These are phyloP conservation scores for Coracopsis vasa DNA, from an alignment of 2,113 vertebrate genomes.

Conservation along the genomic window DNA sequence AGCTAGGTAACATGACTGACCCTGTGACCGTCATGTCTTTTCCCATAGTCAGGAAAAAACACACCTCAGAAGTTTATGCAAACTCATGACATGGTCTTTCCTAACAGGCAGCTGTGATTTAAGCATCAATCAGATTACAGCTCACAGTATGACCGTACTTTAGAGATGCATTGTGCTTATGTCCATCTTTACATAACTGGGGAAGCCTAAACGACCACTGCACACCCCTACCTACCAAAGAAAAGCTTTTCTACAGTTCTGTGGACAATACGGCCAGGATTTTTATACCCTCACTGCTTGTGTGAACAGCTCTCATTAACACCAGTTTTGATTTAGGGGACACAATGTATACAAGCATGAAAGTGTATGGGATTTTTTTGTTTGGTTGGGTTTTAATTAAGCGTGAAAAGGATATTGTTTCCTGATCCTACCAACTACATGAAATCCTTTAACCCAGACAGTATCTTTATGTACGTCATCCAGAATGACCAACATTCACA, in stretches of 20 bases:
- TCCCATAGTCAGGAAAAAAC: not conserved
- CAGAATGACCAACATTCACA: not conserved
- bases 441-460: not conserved
- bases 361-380: rapidly evolving
- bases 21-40: not conserved
- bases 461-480: not conserved
- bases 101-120: not conserved
- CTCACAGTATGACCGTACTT: too few species aligned
- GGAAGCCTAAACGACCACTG: not conserved
- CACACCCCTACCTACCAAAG: not conserved
- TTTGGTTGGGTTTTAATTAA: not conserved
- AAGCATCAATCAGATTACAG: not conserved
- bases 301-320: not conserved
- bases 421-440: not conserved
- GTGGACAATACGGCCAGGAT: rapidly evolving
- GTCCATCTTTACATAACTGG: rapidly evolving
- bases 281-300: not conserved
- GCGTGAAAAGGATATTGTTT: not conserved
- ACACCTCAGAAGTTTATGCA: not conserved
- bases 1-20: not conserved
- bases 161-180: not conserved
- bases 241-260: not conserved
- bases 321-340: not conserved
- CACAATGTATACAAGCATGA: not conserved
- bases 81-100: not conserved